A percentile compares a stretch with the other conserved stretches of the same genome.
These are phyloP conservation scores for Squalus acanthias DNA, from an alignment of 2,797 vertebrate genomes.

Conservation along the genomic window DNA sequence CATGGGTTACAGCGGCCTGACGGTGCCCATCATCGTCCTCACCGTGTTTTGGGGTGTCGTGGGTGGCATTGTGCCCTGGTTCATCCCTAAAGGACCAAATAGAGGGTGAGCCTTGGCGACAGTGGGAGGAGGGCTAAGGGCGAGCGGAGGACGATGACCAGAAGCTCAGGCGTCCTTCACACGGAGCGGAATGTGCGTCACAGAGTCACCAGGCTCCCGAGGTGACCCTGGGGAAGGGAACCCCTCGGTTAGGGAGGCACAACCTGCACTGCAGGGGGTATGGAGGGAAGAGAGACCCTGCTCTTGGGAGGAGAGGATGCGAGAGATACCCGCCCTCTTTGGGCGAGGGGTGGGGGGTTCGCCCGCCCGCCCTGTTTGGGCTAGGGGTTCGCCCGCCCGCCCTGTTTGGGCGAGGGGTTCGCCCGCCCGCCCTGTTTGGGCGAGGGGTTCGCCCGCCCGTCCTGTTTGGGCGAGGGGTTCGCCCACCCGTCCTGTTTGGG, in stretches of 20 bases:
- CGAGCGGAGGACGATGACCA: background rate
- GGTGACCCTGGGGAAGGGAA: background rate
- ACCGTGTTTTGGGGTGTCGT: slow-evolving; percentile 84
- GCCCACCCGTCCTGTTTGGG: no score
- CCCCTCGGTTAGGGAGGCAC: background rate
- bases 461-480: no score
- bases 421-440: no score
- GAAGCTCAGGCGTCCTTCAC: background rate
- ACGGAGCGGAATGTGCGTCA: background rate
- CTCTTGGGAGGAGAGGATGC: background rate
- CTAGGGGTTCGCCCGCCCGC: no score
- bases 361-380: no score
- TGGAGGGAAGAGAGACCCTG: no score
- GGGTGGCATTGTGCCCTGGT: slow-evolving; percentile 79
- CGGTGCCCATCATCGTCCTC: slow-evolving; percentile 78
- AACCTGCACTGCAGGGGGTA: background rate
- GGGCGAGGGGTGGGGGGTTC: background rate
- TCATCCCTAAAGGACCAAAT: slow-evolving; percentile 90
- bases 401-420: no score
- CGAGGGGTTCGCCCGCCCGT: no score
- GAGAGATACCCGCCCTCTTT: background rate
- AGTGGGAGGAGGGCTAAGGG: no score
- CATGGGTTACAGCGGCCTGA: slow-evolving; percentile 72
- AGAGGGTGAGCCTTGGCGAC: slow-evolving; percentile 70
- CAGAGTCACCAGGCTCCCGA: background rate